Evolutionary conservation across 2,797 vertebrate species (phyloP).

Genomic region (Cyprinodon diabolis): DNA sequence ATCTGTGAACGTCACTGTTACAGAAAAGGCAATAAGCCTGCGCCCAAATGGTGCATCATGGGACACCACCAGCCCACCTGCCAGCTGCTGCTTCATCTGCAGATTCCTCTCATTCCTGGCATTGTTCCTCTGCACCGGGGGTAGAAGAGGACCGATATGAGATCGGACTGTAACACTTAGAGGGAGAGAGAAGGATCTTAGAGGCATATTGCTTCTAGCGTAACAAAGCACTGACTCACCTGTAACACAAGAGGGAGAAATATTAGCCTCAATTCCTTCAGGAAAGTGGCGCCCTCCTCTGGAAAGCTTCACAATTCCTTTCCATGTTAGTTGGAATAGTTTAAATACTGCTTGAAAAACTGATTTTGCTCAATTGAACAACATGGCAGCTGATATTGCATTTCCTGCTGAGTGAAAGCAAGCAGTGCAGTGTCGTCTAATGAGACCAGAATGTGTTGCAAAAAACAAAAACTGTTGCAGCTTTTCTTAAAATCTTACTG

Average conservation of each 20-base stretch:
- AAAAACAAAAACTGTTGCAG: not conserved
- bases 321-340: not conserved
- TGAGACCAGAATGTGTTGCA: not conserved
- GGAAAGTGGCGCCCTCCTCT: constrained; percentile 68
- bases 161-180: not conserved
- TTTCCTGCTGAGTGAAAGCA: not conserved
- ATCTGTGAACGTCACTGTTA: constrained; percentile 29
- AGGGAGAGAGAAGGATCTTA: not conserved
- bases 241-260: constrained; percentile 31
- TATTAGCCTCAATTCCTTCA: constrained; percentile 15
- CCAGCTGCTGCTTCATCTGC: constrained; percentile 75
- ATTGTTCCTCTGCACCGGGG: constrained; percentile 3
- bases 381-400: not conserved
- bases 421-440: rapidly evolving
- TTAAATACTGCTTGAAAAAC: not conserved
- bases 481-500: not conserved
- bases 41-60: constrained; percentile 52
- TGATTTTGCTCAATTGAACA: not conserved
- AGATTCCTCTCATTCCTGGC: constrained; percentile 78
- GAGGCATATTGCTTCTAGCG: not conserved
- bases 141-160: not conserved
- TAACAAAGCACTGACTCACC: constrained; percentile 37
- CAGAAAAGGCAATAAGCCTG: constrained; percentile 49
- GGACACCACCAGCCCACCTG: constrained; percentile 64
- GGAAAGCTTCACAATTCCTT: constrained; percentile 30